Conservation (phyloP, 92 coral and sea anemone genomes). For the Siderastrea radians region DNA sequence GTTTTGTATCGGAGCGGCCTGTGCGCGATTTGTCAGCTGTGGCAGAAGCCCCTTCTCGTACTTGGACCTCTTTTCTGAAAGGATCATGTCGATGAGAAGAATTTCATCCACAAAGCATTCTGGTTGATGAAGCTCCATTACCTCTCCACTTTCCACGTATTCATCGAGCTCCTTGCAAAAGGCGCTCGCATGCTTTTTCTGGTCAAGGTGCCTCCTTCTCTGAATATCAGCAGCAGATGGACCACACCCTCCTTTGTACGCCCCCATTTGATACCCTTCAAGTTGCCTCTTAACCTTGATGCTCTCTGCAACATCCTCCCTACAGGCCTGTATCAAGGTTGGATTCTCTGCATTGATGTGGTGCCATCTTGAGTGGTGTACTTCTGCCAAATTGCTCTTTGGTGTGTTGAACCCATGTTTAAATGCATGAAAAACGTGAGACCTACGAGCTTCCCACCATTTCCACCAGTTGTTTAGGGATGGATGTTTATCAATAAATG, state of each 20-base stretch:
- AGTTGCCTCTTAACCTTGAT: conserved; percentile 20
- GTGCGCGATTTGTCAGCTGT: conserved; percentile 36
- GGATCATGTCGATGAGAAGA: conserved; percentile 71
- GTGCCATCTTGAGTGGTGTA: conserved; percentile 74
- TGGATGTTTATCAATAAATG: conserved; percentile 62
- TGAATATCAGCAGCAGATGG: conserved; percentile 55
- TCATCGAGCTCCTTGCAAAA: conserved; percentile 67
- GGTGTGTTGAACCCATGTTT: conserved; percentile 61
- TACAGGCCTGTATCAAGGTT: conserved; percentile 61
- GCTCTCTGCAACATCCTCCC: conserved; percentile 69
- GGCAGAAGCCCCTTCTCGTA: conserved; percentile 23
- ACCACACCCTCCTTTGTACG: conserved; percentile 69
- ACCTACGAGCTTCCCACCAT: conserved; percentile 68
- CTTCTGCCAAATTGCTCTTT: conserved; percentile 66
- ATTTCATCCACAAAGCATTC: conserved; percentile 63
- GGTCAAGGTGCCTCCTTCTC: conserved; percentile 52
- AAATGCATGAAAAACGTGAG: conserved; percentile 73
- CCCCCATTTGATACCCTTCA: conserved; percentile 34
- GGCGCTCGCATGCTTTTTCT: conserved; percentile 47
- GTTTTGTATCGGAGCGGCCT: conserved; percentile 35
- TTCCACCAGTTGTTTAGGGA: conserved; percentile 70
- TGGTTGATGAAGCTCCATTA: conserved; percentile 7
- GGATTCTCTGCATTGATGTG: conserved; percentile 65
- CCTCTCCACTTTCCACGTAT: conserved; percentile 27
- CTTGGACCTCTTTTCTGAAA: conserved; percentile 28